Evolutionary conservation across 1,140 invertebrate genomes (phyloP).

Genomic region (Chironomus tepperi): DNA sequence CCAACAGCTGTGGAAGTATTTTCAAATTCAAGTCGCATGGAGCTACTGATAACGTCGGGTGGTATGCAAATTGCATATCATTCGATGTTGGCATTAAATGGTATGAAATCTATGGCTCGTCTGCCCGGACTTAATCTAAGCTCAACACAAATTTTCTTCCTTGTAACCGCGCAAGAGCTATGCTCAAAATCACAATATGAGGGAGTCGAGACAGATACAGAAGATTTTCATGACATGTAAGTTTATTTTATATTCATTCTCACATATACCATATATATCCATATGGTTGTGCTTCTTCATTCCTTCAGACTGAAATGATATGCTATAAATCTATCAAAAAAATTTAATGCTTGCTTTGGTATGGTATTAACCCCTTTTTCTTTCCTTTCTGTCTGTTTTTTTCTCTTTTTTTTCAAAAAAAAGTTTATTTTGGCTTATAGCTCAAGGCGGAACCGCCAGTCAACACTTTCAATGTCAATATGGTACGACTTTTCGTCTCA

Average conservation of each 20-base stretch:
- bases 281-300: background rate
- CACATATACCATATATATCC: too few relatives aligned
- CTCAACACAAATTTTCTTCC: conserved; percentile 40
- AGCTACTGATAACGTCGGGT: conserved; percentile 38
- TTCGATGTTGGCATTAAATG: conserved; percentile 38
- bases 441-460: conserved; percentile 38
- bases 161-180: conserved; percentile 37
- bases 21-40: conserved; percentile 39
- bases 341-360: background rate
- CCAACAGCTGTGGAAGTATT: conserved; percentile 39
- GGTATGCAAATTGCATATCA: conserved; percentile 41
- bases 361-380: background rate
- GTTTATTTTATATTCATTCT: conserved; percentile 25
- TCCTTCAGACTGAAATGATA: background rate
- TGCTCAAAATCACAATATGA: conserved; percentile 37
- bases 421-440: conserved; percentile 39
- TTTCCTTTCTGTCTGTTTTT: background rate
- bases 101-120: conserved; percentile 38
- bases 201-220: conserved; percentile 35
- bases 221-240: conserved; percentile 38
- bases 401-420: too few relatives aligned
- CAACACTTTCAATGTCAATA: conserved; percentile 39
- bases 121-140: conserved; percentile 37
- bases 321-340: conserved; percentile 6
- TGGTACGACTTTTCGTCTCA: conserved; percentile 26